Base-by-base conservation (phyloP, 2,797 vertebrate species). In the Tiaroga cobitis region DNA sequence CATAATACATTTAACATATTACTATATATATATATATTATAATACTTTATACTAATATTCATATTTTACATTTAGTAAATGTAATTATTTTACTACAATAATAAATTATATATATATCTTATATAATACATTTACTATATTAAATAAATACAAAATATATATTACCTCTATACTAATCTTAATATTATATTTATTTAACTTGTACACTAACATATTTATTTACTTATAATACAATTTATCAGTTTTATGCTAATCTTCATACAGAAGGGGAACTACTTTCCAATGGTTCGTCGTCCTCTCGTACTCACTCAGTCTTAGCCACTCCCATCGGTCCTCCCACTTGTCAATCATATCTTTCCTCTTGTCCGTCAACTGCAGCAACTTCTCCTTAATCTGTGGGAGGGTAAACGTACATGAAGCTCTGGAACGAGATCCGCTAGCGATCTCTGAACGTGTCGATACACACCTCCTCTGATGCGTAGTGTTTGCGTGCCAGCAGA, bases 281-380 rank as follows among this genome's bases (percentile, higher is more conserved):
- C 2, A 34, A 2, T 2, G 15, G 15, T 34, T 34, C 29, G 34
- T 19, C 18, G 19, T 51, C 26, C 18, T 24, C 6, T 77, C 49
- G 29, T 56, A 87, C 96, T 97, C 97, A 98, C 98, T 97, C 93
- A 99, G 94, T 94, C 97, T 96, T n/a, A 99, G 94, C 97, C 98
- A 99, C 90, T 99, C 97, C 97, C 97, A 98, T 89, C 97, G 95
- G 92, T 99, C 98, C 95, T 99, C 98, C 98, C 98, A 99, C 88
- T 98, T 98, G 95, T 98, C 97, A 91, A 99, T 98, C 98, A 99
- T 99, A 89, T 98, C 97, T 96, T 99, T 99, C 93, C 98, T 97
- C 93, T 98, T 98, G 90, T 99, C 98, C 0, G 98, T 99, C 93
- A 99, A 92, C 92, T 98, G 97, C 82, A 98, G 93, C 89, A 99